Conservation (phyloP, 1,140 invertebrate species). For the Euwallacea similis region DNA sequence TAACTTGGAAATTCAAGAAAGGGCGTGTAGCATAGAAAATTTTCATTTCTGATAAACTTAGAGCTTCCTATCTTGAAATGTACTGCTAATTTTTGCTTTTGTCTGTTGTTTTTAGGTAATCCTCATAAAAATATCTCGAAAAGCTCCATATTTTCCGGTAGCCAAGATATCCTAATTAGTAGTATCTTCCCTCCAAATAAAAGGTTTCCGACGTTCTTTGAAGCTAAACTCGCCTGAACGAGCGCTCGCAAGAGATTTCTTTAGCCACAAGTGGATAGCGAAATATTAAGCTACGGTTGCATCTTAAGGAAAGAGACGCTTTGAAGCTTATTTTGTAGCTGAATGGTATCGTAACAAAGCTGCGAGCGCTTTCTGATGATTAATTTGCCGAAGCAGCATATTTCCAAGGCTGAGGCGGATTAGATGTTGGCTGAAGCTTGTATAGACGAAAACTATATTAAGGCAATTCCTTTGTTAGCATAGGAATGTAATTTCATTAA, state of each 20-base stretch:
- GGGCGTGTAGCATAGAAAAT: too few relatives aligned
- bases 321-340: slow-evolving; percentile 7
- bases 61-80: too few relatives aligned
- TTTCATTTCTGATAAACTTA: too few relatives aligned
- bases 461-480: too few relatives aligned
- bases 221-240: neutral
- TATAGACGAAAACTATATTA: too few relatives aligned
- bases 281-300: slow-evolving; percentile 5
- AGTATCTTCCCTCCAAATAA: neutral
- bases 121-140: neutral
- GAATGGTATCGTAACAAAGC: slow-evolving; percentile 5
- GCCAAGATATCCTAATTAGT: slow-evolving; percentile 3
- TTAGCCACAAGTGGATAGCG: neutral
- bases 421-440: too few relatives aligned
- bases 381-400: slow-evolving; percentile 3
- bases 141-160: neutral
- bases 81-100: too few relatives aligned
- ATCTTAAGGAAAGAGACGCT: slow-evolving; percentile 1
- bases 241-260: slow-evolving; percentile 2
- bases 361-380: slow-evolving; percentile 1
- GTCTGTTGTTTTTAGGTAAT: too few relatives aligned
- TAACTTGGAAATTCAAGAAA: too few relatives aligned
- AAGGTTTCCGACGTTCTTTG: slow-evolving; percentile 4
- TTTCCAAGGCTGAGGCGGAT: neutral
- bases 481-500: too few relatives aligned